Percentiles rank a stretch among this genome's conserved stretches.
These are phyloP conservation scores for Brachyistius frenatus DNA, from an alignment of 2,113 vertebrate species.

Conservation along the genomic window DNA sequence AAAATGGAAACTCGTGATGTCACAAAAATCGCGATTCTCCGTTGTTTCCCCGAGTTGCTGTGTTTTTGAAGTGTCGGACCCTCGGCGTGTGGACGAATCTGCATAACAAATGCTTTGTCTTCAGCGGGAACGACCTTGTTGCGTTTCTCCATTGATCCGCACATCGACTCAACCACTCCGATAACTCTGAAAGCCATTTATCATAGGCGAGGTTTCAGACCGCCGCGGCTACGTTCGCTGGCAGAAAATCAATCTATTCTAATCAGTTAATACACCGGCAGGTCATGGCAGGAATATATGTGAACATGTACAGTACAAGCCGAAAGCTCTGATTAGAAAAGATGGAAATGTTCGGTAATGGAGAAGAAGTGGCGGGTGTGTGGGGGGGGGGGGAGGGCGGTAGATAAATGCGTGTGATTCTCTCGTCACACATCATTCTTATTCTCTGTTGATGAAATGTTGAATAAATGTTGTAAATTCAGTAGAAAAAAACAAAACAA, in stretches of 20 bases:
- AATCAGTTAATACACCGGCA: conserved; percentile 74
- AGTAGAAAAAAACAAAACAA: neutral
- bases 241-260: conserved; percentile 78
- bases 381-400: neutral
- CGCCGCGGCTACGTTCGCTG: conserved; percentile 54
- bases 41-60: neutral
- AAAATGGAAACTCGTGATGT: neutral
- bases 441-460: conserved; percentile 6
- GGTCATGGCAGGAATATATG: conserved; percentile 61
- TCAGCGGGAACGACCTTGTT: conserved; percentile 67
- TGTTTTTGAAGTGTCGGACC: conserved; percentile 1
- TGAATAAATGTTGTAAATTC: conserved; percentile 22
- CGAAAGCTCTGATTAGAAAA: conserved; percentile 62
- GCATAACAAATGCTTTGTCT: conserved; percentile 66
- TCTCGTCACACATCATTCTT: conserved; percentile 21
- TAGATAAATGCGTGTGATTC: neutral
- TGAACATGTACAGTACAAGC: conserved; percentile 62
- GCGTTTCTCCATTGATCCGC: conserved; percentile 75
- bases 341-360: conserved; percentile 43
- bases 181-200: conserved; percentile 77
- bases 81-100: conserved; percentile 49
- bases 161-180: conserved; percentile 68
- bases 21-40: neutral
- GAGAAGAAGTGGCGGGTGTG: neutral
- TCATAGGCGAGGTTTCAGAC: conserved; percentile 65